These are phyloP conservation scores for Sarcoramphus papa DNA, from an alignment of 2,797 vertebrate species.

Conservation along the genomic window DNA sequence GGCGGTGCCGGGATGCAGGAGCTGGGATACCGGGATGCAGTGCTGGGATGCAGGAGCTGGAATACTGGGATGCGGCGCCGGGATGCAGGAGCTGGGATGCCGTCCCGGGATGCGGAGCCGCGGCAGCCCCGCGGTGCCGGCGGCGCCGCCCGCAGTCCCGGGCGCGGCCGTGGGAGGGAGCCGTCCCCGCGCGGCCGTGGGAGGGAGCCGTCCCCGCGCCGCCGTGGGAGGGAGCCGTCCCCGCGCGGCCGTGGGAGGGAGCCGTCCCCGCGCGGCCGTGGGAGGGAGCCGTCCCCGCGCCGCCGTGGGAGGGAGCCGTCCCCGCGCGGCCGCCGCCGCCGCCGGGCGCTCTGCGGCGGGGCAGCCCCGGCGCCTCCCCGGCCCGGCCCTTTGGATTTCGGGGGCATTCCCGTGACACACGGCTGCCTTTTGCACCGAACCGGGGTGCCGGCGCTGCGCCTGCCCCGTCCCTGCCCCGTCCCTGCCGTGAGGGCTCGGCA, in stretches of 20 bases:
- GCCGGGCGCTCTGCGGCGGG: not conserved
- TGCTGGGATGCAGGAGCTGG: too few relatives aligned
- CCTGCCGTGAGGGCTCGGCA: rapidly evolving
- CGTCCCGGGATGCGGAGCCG: not conserved
- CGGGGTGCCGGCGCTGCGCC: not conserved
- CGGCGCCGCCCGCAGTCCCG: not conserved
- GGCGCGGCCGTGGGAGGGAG: not conserved
- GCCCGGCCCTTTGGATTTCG: not conserved
- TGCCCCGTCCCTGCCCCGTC: not conserved
- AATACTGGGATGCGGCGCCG: rapidly evolving
- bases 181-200: not conserved
- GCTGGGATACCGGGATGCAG: not conserved
- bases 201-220: not conserved
- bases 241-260: not conserved
- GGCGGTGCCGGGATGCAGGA: too few relatives aligned
- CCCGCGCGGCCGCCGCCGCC: not conserved
- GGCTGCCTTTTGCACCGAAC: not conserved
- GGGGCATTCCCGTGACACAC: not conserved
- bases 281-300: not conserved
- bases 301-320: not conserved
- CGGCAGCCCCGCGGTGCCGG: not conserved
- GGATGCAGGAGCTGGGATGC: too few relatives aligned
- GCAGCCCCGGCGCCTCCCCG: not conserved
- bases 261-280: not conserved
- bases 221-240: not conserved